Conservation (phyloP, 92 coral and sea anemone species). For the Montipora capitata region DNA sequence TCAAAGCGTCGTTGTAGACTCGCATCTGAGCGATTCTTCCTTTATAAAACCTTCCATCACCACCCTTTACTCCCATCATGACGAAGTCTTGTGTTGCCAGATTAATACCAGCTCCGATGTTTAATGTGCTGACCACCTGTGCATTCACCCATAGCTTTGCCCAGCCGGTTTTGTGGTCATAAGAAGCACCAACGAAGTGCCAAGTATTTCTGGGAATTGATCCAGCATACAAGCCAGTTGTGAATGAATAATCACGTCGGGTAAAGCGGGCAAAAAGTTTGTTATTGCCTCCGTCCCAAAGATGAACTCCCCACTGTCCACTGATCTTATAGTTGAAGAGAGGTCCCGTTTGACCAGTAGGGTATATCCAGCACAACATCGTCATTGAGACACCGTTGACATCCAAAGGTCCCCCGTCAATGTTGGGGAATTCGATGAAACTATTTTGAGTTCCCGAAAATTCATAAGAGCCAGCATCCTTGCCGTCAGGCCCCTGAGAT, state of each 20-base stretch:
- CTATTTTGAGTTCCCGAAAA: conserved; percentile 51
- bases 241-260: conserved; percentile 44
- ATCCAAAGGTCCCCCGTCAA: conserved; percentile 48
- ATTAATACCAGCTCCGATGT: conserved; percentile 54
- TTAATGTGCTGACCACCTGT: conserved; percentile 14
- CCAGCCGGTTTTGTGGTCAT: conserved; percentile 53
- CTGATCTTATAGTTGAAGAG: conserved; percentile 63
- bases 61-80: conserved; percentile 69
- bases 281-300: conserved; percentile 31
- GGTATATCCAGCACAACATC: conserved; percentile 43
- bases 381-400: conserved; percentile 38
- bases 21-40: conserved; percentile 78
- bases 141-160: conserved; percentile 77
- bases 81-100: conserved; percentile 72
- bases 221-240: conserved; percentile 6
- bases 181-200: conserved; percentile 80
- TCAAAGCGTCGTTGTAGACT: conserved; percentile 64
- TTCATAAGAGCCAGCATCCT: conserved; percentile 52
- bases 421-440: conserved; percentile 68
- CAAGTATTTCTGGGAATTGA: conserved; percentile 37
- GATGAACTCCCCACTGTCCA: conserved; percentile 70
- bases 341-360: conserved; percentile 56
- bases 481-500: conserved; percentile 50
- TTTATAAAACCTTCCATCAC: conserved; percentile 57
- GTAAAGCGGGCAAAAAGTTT: conserved; percentile 62